Conservation (phyloP, 2,888 invertebrate genomes). For the Aspidiotus rigidus region DNA sequence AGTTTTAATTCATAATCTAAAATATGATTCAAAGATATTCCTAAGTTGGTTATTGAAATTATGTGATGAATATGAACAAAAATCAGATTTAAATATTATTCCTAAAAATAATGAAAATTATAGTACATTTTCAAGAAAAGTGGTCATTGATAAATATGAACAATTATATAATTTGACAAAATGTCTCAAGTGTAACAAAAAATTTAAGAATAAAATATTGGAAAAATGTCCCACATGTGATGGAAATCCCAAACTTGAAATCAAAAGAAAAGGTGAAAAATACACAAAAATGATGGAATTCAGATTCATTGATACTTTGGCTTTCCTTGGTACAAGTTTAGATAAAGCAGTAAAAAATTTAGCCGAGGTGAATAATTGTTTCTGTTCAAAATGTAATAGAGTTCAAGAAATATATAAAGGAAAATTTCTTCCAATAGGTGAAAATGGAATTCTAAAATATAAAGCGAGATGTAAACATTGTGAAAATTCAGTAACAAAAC, state of each 20-base stretch:
- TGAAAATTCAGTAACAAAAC: conserved; percentile 9
- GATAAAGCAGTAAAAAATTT: conserved; percentile 6
- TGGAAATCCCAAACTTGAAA: conserved; percentile 1
- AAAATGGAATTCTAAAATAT: conserved; percentile 18
- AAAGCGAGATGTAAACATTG: conserved; percentile 14
- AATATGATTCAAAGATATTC: neutral
- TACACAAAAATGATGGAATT: conserved; percentile 11
- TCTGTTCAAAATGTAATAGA: conserved; percentile 17
- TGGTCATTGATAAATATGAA: conserved; percentile 6
- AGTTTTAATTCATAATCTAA: too few relatives aligned
- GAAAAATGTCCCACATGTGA: conserved; percentile 3
- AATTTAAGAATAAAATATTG: conserved; percentile 12
- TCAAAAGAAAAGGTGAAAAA: conserved; percentile 10
- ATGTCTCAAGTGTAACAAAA: conserved; percentile 13
- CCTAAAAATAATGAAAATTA: conserved; percentile 4
- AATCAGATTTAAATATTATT: neutral
- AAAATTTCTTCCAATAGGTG: conserved; percentile 13
- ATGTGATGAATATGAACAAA: neutral
- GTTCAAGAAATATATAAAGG: conserved; percentile 18
- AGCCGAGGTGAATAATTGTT: conserved; percentile 6
- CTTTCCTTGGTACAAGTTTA: conserved; percentile 12
- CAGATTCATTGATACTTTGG: conserved; percentile 9
- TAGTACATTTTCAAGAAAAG: conserved; percentile 1
- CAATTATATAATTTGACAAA: conserved; percentile 6
- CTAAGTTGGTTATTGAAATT: too few relatives aligned